Evolutionary conservation across 2,888 invertebrate species (phyloP).

Genomic region (Lasioglossum oenotherae): DNA sequence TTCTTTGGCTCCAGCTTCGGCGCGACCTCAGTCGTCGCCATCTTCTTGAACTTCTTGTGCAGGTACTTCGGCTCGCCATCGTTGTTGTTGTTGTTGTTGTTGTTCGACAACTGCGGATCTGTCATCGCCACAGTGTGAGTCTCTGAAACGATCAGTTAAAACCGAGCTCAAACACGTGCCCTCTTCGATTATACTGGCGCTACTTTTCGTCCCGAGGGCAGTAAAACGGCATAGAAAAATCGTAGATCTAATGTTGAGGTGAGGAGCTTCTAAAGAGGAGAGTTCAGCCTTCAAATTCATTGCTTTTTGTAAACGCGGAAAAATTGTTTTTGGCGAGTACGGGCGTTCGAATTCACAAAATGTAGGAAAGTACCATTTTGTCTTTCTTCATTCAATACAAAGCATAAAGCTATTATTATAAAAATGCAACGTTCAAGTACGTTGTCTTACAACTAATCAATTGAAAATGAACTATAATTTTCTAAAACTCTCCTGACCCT

Average conservation of each 20-base stretch:
- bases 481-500: neutral
- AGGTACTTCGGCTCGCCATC: slow-evolving; percentile 90
- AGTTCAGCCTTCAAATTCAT: neutral
- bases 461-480: neutral
- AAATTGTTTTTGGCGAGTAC: no score
- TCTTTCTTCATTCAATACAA: neutral
- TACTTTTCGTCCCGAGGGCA: neutral
- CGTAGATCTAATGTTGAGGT: neutral
- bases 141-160: slow-evolving; percentile 70
- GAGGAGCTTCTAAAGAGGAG: neutral
- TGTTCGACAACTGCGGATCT: slow-evolving; percentile 82
- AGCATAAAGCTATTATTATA: neutral
- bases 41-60: slow-evolving; percentile 97
- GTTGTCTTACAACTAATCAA: neutral
- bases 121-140: slow-evolving; percentile 81
- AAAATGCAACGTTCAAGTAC: neutral
- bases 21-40: slow-evolving; percentile 87
- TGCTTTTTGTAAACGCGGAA: no score
- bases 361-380: no score
- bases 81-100: slow-evolving; percentile 78
- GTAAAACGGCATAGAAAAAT: no score
- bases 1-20: slow-evolving; percentile 78
- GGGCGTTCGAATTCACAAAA: no score
- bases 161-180: neutral
- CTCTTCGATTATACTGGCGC: neutral